Conservation (phyloP, 2,797 vertebrate genomes). For the Rhynchonycteris naso region DNA sequence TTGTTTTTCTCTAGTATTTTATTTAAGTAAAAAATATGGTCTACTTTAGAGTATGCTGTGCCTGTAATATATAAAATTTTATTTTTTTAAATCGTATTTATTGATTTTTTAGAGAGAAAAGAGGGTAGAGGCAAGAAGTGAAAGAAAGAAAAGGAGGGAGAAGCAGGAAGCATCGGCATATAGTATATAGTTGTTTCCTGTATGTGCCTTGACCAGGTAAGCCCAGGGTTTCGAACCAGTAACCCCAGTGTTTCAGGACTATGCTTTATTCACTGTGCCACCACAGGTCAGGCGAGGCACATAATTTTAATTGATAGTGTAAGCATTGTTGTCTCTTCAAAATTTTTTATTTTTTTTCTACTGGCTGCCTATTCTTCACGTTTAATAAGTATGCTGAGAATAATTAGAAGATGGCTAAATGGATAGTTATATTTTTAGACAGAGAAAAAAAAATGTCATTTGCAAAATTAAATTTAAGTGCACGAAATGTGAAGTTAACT, state of each 20-base stretch:
- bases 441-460: not conserved
- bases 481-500: not conserved
- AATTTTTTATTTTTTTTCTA: not conserved
- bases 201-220: no score
- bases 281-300: not conserved
- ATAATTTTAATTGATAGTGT: not conserved
- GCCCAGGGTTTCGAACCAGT: no score
- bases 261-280: no score
- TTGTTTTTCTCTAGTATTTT: conserved; percentile 7
- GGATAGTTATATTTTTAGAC: not conserved
- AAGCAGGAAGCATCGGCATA: no score
- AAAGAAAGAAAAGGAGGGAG: no score
- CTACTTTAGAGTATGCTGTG: not conserved
- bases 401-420: not conserved
- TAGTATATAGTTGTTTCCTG: no score
- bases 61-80: not conserved
- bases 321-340: not conserved
- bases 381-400: not conserved
- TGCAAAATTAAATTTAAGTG: not conserved
- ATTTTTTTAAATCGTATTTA: no score
- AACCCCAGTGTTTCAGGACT: no score
- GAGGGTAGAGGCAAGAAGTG: no score
- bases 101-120: no score
- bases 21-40: not conserved
- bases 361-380: not conserved